A percentile compares a stretch with the other conserved stretches of the same genome.
Evolutionary conservation across 2,113 vertebrate species (phyloP).

Genomic region (Scatophagus argus): DNA sequence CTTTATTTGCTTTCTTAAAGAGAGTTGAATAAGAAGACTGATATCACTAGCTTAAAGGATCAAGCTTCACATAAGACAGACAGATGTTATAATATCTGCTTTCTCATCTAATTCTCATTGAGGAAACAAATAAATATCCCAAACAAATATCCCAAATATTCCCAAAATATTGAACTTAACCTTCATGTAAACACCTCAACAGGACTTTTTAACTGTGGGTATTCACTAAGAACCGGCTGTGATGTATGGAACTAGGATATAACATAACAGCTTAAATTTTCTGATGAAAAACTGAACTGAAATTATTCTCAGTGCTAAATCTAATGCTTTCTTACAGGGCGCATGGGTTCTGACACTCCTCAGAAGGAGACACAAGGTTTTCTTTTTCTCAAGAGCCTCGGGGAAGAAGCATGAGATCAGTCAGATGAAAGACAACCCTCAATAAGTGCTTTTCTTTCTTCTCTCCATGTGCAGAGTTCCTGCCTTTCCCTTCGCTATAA

Average conservation of each 20-base stretch:
- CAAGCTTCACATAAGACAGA: too few relatives aligned
- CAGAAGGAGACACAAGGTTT: constrained; percentile 49
- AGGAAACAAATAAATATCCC: too few relatives aligned
- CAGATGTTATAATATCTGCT: too few relatives aligned
- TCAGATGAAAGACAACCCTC: constrained; percentile 65
- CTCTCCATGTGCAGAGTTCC: constrained; percentile 1
- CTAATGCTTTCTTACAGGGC: background rate
- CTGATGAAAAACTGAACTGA: background rate
- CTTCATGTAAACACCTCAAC: too few relatives aligned
- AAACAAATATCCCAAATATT: too few relatives aligned
- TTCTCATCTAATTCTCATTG: too few relatives aligned
- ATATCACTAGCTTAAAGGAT: too few relatives aligned
- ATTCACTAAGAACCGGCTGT: background rate
- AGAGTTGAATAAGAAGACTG: background rate
- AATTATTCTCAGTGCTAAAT: background rate
- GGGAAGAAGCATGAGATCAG: constrained; percentile 72
- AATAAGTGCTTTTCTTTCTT: constrained; percentile 39
- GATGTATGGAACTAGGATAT: background rate
- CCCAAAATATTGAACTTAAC: too few relatives aligned
- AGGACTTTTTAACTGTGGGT: background rate
- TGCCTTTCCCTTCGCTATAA: constrained; percentile 11
- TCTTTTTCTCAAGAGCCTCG: constrained; percentile 56
- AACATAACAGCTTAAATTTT: background rate
- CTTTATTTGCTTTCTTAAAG: background rate
- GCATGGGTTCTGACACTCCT: constrained; percentile 39